Evolutionary conservation across 2,113 vertebrate genomes (phyloP).

Genomic region (Platanista minor): DNA sequence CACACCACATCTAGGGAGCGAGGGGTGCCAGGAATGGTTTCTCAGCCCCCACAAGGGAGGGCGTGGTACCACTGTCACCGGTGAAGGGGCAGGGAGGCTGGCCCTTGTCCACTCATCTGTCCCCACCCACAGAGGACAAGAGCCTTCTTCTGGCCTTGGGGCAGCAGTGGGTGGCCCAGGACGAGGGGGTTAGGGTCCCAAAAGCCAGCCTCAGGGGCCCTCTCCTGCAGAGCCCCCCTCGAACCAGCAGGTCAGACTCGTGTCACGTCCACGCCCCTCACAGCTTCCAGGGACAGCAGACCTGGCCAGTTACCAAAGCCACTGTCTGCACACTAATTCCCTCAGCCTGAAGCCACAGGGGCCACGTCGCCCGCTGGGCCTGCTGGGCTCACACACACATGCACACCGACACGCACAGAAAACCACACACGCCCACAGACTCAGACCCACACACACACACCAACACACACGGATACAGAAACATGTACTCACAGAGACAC

Average conservation of each 20-base stretch:
- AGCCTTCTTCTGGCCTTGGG: background rate
- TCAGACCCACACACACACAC: background rate
- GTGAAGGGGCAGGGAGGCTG: background rate
- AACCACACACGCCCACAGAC: background rate
- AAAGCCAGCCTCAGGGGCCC: too few species aligned
- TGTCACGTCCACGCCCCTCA: slow-evolving; percentile 72
- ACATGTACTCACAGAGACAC: background rate
- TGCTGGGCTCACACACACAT: background rate
- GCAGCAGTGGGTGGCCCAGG: background rate
- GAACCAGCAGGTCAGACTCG: slow-evolving; percentile 4
- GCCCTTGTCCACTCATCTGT: too few species aligned
- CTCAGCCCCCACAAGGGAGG: rapidly evolving
- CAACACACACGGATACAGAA: background rate
- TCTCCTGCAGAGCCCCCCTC: background rate
- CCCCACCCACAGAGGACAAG: background rate
- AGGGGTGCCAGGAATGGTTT: background rate
- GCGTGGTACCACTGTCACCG: background rate
- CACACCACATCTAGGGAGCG: background rate
- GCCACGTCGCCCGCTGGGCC: slow-evolving; percentile 34
- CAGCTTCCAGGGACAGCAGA: slow-evolving; percentile 78
- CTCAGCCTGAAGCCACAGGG: slow-evolving; percentile 80
- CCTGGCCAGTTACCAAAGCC: slow-evolving; percentile 85
- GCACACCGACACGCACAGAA: background rate
- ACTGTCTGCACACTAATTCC: slow-evolving; percentile 85
- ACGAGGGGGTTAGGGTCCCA: background rate